A percentile compares a stretch with the other conserved stretches of the same genome.
These are phyloP conservation scores for Oryctolagus cuniculus DNA, from an alignment of 2,113 vertebrate genomes.

Conservation along the genomic window mOryCun1.1 NC_091436.1:69683001-69683500, in stretches of 20 bases:
- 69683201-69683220: conserved; percentile 53
- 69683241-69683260: conserved; percentile 51
- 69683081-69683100: not conserved
- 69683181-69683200: conserved; percentile 62
- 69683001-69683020: conserved; percentile 56
- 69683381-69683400: conserved; percentile 97
- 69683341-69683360: conserved; percentile 29
- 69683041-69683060: conserved; percentile 46
- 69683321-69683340: conserved; percentile 26
- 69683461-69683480: conserved; percentile 99
- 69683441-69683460: conserved; percentile 95
- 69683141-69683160: conserved; percentile 60
- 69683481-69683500: conserved; percentile 97
- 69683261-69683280: conserved; percentile 72
- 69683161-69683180: conserved; percentile 64
- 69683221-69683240: conserved; percentile 72
- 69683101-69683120: not conserved
- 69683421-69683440: conserved; percentile 96
- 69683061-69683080: not conserved
- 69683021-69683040: conserved; percentile 41
- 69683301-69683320: conserved; percentile 51
- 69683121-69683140: conserved; percentile 64
- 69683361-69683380: conserved; percentile 71
- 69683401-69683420: conserved; percentile 96
- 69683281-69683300: conserved; percentile 2